phyloP scores from a whole-genome alignment of 2,113 vertebrate genomes.

The Ifrita kowaldi region DNA sequence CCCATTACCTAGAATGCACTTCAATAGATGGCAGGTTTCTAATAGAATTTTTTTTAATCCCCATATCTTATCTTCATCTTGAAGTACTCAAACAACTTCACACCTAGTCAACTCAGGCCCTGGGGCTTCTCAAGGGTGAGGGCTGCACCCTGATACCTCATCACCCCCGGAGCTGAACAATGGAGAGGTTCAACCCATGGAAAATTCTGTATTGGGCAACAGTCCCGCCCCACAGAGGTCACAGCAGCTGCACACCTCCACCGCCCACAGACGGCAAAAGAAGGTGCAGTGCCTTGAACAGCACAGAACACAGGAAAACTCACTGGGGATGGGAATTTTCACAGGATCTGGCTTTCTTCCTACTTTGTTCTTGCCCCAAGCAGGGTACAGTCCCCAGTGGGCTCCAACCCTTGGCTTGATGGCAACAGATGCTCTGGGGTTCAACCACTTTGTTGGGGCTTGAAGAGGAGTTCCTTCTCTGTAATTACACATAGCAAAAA shows the following conservation, averaged over 20 bases:
- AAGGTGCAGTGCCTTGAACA: neutral
- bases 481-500: slow-evolving; percentile 35
- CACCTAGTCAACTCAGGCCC: slow-evolving; percentile 40
- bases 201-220: slow-evolving; percentile 19
- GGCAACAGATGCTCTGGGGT: neutral
- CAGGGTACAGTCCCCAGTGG: neutral
- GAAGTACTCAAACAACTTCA: slow-evolving; percentile 34
- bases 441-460: slow-evolving; percentile 6
- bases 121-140: slow-evolving; percentile 18
- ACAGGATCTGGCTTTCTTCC: neutral
- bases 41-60: neutral
- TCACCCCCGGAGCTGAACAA: neutral
- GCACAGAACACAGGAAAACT: neutral
- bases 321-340: neutral
- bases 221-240: neutral
- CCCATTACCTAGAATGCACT: slow-evolving; percentile 20
- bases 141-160: slow-evolving; percentile 40
- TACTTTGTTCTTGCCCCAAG: neutral
- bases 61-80: slow-evolving; percentile 47
- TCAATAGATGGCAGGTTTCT: neutral
- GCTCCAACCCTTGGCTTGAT: neutral
- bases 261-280: rapidly evolving
- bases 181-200: slow-evolving; percentile 10
- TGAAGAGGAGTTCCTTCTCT: neutral
- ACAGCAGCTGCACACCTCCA: neutral